Evolutionary conservation across 2,888 invertebrate species (phyloP).

Genomic region (Mythimna vitellina): DNA sequence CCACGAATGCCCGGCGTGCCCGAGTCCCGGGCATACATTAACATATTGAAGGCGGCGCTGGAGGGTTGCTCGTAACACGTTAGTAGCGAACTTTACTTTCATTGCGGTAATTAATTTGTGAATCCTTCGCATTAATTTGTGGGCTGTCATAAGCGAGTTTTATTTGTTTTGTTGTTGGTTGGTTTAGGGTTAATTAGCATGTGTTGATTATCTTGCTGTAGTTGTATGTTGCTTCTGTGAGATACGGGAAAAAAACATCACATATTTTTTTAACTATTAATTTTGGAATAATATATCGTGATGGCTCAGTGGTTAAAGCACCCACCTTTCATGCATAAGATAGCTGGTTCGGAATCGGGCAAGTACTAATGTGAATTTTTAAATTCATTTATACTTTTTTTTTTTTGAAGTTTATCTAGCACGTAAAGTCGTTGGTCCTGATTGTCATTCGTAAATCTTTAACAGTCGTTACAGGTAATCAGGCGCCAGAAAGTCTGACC

Average conservation of each 20-base stretch:
- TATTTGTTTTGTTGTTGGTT: conserved; percentile 52
- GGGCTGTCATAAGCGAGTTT: conserved; percentile 51
- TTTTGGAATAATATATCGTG: neutral
- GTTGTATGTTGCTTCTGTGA: neutral
- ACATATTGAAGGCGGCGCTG: conserved; percentile 66
- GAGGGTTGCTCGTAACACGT: conserved; percentile 72
- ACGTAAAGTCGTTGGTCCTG: no score
- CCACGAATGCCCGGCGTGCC: conserved; percentile 16
- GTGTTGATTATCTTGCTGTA: conserved; percentile 29
- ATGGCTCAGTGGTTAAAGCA: no score
- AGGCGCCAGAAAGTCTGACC: no score
- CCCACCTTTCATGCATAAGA: no score
- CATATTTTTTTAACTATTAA: neutral
- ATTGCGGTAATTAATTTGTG: conserved; percentile 78
- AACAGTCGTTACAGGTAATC: no score
- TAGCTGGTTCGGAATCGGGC: no score
- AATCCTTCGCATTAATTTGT: conserved; percentile 68
- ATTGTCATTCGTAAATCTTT: no score
- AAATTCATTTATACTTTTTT: no score
- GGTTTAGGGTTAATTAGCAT: conserved; percentile 31
- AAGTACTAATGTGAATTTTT: no score
- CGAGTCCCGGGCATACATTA: conserved; percentile 59
- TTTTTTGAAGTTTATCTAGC: no score
- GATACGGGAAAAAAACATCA: neutral
- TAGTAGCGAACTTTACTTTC: conserved; percentile 75